Conservation (phyloP, 2,113 vertebrate genomes). For the Synchiropus splendidus region DNA sequence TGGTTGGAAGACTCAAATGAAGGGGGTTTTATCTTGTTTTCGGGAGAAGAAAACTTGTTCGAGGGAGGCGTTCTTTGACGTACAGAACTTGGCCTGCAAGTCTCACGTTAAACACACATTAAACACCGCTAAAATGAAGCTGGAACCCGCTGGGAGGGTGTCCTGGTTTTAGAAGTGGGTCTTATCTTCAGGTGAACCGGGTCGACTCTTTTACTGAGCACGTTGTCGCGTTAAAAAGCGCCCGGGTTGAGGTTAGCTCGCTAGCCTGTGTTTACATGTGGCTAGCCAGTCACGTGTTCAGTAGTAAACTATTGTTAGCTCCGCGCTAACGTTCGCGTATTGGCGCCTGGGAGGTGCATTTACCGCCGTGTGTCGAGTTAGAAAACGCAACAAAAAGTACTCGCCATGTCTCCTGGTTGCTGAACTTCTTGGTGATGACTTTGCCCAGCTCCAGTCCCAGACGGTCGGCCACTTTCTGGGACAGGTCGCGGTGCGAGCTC, state of each 20-base stretch:
- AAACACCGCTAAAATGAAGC: too few species aligned
- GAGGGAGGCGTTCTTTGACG: not conserved
- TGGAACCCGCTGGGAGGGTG: too few species aligned
- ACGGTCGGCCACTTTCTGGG: constrained; percentile 70
- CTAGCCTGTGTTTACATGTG: constrained; percentile 56
- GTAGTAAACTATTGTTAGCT: constrained; percentile 52
- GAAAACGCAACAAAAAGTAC: constrained; percentile 7
- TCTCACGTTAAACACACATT: not conserved
- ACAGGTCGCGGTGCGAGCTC: constrained; percentile 72
- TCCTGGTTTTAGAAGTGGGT: too few species aligned
- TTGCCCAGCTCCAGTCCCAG: constrained; percentile 75
- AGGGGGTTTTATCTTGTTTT: too few species aligned
- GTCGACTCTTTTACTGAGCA: too few species aligned
- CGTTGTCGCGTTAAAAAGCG: too few species aligned
- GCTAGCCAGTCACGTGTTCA: constrained; percentile 45
- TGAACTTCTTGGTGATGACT: constrained; percentile 90
- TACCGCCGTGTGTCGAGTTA: too few species aligned
- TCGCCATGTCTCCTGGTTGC: constrained; percentile 85
- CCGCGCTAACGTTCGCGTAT: constrained; percentile 39
- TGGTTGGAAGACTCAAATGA: too few species aligned
- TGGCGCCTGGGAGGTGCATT: not conserved
- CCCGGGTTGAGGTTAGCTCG: not conserved
- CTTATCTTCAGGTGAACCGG: too few species aligned
- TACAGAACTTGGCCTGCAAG: constrained; percentile 1
- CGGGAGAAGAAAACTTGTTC: too few species aligned